Conservation (phyloP, 2,888 invertebrate genomes). For the Parelbella ahira region DNA sequence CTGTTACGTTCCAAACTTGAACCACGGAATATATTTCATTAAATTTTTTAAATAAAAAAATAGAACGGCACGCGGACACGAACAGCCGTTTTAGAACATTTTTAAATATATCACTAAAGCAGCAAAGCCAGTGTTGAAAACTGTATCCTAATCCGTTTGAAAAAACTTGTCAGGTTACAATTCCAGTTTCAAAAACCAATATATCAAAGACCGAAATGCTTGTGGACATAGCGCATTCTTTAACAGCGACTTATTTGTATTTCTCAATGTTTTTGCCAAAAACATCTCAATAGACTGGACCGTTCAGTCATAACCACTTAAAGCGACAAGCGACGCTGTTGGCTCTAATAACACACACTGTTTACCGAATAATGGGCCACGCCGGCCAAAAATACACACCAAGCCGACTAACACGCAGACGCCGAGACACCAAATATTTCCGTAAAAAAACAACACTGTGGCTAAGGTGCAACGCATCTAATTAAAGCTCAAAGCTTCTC, state of each 20-base stretch:
- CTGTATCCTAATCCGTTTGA: too few species aligned
- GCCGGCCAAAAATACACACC: constrained; percentile 30
- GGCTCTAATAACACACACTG: constrained; percentile 35
- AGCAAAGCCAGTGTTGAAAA: too few species aligned
- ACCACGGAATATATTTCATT: too few species aligned
- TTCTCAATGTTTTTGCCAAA: constrained; percentile 32
- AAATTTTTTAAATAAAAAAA: too few species aligned
- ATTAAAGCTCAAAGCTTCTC: constrained; percentile 45
- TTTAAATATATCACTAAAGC: too few species aligned
- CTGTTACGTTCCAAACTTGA: too few species aligned
- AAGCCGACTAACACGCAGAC: constrained; percentile 28
- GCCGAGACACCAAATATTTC: constrained; percentile 31
- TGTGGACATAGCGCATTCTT: constrained; percentile 17
- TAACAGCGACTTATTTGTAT: constrained; percentile 26
- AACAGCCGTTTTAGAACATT: too few species aligned
- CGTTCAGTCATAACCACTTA: constrained; percentile 37
- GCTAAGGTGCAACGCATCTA: constrained; percentile 31
- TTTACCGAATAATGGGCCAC: constrained; percentile 36
- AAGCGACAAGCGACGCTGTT: constrained; percentile 34
- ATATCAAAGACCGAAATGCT: too few species aligned
- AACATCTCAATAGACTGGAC: constrained; percentile 25
- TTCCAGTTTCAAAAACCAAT: too few species aligned
- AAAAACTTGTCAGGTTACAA: too few species aligned
- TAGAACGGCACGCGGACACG: too few species aligned
- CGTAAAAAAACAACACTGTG: constrained; percentile 26